These are phyloP conservation scores for Ramazzottius varieornatus DNA, from an alignment of 2,888 invertebrate genomes.

Conservation along the genomic window DNA sequence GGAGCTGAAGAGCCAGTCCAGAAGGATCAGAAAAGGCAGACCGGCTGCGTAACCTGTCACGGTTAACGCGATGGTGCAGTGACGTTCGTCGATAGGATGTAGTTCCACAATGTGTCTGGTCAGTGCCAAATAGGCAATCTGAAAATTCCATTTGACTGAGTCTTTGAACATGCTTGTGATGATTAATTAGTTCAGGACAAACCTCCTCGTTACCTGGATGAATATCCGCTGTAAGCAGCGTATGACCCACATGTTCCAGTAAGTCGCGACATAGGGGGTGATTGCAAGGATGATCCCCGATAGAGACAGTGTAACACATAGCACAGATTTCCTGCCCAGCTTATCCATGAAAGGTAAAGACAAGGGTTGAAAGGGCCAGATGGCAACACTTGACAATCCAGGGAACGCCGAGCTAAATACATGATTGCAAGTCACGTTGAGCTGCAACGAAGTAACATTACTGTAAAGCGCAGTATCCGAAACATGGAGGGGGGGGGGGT, in stretches of 20 bases:
- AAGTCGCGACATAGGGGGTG: neutral
- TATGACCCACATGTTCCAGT: neutral
- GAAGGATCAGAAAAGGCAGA: neutral
- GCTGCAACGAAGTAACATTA: too few species aligned
- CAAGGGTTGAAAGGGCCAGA: neutral
- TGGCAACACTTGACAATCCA: neutral
- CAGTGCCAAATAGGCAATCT: neutral
- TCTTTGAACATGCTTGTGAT: neutral
- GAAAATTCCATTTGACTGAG: neutral
- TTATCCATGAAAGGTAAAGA: neutral
- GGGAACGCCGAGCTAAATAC: neutral
- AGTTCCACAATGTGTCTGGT: neutral
- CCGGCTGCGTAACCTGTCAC: neutral
- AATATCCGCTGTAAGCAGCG: neutral
- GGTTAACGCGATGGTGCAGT: neutral
- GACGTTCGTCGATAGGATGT: neutral
- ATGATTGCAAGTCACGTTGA: neutral
- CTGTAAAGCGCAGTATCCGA: too few species aligned
- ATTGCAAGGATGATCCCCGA: neutral
- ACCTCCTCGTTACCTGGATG: too few species aligned
- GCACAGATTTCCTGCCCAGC: neutral
- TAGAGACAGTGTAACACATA: neutral
- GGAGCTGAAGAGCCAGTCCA: neutral
- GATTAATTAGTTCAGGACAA: too few species aligned
- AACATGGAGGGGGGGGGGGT: too few species aligned